Evolutionary conservation across 2,113 vertebrate genomes (phyloP), one percentile per base, ranked within the genome.

Genomic region (Sylvietta virens): DNA sequence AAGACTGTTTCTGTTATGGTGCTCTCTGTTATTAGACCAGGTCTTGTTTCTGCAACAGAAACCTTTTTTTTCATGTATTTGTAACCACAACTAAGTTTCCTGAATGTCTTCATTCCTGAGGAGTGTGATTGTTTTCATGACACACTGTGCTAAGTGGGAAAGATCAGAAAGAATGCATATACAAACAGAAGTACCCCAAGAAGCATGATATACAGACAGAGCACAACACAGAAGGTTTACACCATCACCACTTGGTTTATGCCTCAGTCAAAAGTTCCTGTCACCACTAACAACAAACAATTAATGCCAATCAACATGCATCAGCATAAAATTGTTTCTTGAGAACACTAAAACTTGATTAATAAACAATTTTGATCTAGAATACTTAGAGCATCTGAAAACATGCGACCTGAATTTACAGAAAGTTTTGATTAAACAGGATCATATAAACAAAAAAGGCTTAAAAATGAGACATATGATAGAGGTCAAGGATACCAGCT

Each of bases 11-110:
- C 44, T 44, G 4, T 64, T 27, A 70, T 5, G 23, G 56, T 21
- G 7, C 4, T 62, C 20, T 67, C 37, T 62, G 11, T 53, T 58
- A 40, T 40, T 70, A 88, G 10, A 23, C 15, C 30, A 76, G 13
- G n/a, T 69, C 69, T 73, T 88, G 51, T 86, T 92, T 77, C 58
- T 35, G 39, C 45, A 88, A 61, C 51, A 72, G 20, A 80, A 23
- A 23, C 6, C 4, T n/a, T 81, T 54, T 51, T 90, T 82, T 40
- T 14, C 37, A 72, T 3, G 3, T 61, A 56, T 60, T 79, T 90
- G 58, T 54, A 87, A 53, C 31, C 39, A 89, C 56, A 88, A 54
- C 56, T 45, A 57, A 30, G 22, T 30, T 88, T 80, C 83, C 91
- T 54, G 50, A 88, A 62, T 47, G 30, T 35, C 53, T 79, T 87